These are phyloP conservation scores for Apodemia duryi DNA, from an alignment of 2,888 invertebrate genomes.

Conservation along the genomic window DNA sequence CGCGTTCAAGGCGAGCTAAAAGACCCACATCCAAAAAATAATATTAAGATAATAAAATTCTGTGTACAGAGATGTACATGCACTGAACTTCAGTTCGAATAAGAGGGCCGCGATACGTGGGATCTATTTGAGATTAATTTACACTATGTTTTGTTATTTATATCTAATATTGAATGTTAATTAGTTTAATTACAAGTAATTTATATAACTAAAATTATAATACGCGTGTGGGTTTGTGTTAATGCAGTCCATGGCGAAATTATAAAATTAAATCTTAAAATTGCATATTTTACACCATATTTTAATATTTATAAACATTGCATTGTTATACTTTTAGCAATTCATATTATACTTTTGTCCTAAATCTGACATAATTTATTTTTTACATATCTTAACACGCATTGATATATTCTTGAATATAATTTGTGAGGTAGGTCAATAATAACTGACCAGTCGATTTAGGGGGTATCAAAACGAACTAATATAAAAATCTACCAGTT, in stretches of 20 bases:
- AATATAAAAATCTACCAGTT: slow-evolving; percentile 3
- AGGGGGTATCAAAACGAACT: neutral
- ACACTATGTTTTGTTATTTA: slow-evolving; percentile 22
- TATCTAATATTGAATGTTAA: slow-evolving; percentile 25
- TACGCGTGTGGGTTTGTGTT: slow-evolving; percentile 77
- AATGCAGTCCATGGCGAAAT: slow-evolving; percentile 49
- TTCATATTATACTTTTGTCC: slow-evolving; percentile 14
- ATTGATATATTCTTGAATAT: slow-evolving; percentile 17
- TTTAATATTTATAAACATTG: slow-evolving; percentile 24
- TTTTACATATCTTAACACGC: slow-evolving; percentile 16
- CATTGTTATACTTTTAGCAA: slow-evolving; percentile 27
- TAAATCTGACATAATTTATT: slow-evolving; percentile 13
- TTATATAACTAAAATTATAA: slow-evolving; percentile 43
- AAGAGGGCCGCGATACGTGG: slow-evolving; percentile 38
- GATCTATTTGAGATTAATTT: slow-evolving; percentile 36
- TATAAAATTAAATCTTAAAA: slow-evolving; percentile 27
- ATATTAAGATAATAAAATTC: slow-evolving; percentile 56
- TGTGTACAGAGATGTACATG: slow-evolving; percentile 47
- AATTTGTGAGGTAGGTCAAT: slow-evolving; percentile 9
- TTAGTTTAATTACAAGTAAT: slow-evolving; percentile 33
- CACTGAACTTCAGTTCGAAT: slow-evolving; percentile 31
- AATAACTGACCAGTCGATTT: slow-evolving; percentile 1
- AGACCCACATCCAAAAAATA: slow-evolving; percentile 65
- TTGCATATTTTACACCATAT: slow-evolving; percentile 26
- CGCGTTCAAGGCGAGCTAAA: slow-evolving; percentile 4